Percentiles rank a stretch among this genome's conserved stretches.
These are phyloP conservation scores for Itoplectis maculator DNA, from an alignment of 2,888 invertebrate species.

Conservation along the genomic window DNA sequence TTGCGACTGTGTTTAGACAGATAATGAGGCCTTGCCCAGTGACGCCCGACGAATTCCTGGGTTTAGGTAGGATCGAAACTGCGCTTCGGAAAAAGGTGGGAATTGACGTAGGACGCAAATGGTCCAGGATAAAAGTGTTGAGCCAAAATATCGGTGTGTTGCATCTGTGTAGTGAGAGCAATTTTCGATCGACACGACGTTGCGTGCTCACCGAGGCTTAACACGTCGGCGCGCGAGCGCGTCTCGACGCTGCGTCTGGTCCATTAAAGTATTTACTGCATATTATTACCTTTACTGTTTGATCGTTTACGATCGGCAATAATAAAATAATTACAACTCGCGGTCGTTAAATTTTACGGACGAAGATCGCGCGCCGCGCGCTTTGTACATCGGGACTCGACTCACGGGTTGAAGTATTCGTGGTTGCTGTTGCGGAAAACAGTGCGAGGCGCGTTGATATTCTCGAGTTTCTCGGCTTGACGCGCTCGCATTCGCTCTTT, in stretches of 20 bases:
- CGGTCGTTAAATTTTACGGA: conserved; percentile 79
- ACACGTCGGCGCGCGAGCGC: conserved; percentile 38
- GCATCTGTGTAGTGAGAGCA: neutral
- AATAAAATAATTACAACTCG: conserved; percentile 83
- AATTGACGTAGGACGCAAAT: too few relatives aligned
- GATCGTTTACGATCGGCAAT: conserved; percentile 82
- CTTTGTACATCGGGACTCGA: conserved; percentile 31
- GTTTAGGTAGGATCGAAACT: neutral
- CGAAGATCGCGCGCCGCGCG: conserved; percentile 65
- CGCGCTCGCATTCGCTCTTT: conserved; percentile 45
- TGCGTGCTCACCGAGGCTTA: conserved; percentile 26
- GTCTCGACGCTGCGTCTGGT: conserved; percentile 69
- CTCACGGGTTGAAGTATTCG: conserved; percentile 55
- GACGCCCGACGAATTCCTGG: neutral
- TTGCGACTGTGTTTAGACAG: conserved; percentile 14
- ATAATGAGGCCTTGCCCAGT: conserved; percentile 13
- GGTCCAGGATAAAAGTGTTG: too few relatives aligned
- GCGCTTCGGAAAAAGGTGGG: too few relatives aligned
- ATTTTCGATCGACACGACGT: conserved; percentile 38
- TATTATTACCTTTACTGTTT: conserved; percentile 81
- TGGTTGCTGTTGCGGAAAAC: conserved; percentile 44
- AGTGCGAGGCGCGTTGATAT: conserved; percentile 32
- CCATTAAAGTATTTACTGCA: conserved; percentile 82
- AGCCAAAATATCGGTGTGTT: neutral
- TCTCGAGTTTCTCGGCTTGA: conserved; percentile 48